Base-by-base conservation (phyloP, 2,113 vertebrate species). In the Nesogale talazaci region DNA sequence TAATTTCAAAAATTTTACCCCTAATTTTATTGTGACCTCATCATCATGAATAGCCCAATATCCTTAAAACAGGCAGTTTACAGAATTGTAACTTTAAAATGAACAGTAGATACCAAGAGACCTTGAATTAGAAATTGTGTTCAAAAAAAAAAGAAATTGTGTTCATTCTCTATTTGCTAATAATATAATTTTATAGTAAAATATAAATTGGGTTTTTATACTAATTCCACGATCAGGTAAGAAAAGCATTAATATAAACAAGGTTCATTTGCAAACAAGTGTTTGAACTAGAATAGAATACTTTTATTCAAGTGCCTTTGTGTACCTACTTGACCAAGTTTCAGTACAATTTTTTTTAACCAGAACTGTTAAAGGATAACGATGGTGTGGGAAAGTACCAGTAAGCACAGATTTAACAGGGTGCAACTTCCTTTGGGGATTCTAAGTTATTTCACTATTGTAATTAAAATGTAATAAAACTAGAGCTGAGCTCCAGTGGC, bases 31-130 rank as follows among this genome's bases (percentile, higher is more conserved):
- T 40, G 46, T 79, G 23, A 81, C 7, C n/a, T 92, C 84, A 92
- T 82, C n/a, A 87, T 34, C 85, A 92, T 23, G 42, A 83, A 93
- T 6, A 40, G 25, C 52, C 57, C 83, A 29, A 88, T 36, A 86
- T 85, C 69, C 31, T 46, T 85, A 87, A 61, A 92, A 65, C 34
- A 94, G 25, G 23, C 42, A 61, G n/a, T 83, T 61, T 88, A 9
- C n/a, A 93, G 78, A 93, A 88, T 86, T 59, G 76, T 75, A 95
- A 86, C 42, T 88, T 94, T 76, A 82, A 83, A 95, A 61, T 81
- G 40, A 93, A 38, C 23, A 19, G 3, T 77, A 31, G 52, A 31
- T 94, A 29, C 8, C 79, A 94, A 92, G 19, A 92, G 31, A 91
- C 52, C 31, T 52, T 89, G 70, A 86, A 65, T 80, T 89, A 61